Evolutionary conservation across 1,140 invertebrate genomes (phyloP).

Genomic region (Dendroctonus valens): DNA sequence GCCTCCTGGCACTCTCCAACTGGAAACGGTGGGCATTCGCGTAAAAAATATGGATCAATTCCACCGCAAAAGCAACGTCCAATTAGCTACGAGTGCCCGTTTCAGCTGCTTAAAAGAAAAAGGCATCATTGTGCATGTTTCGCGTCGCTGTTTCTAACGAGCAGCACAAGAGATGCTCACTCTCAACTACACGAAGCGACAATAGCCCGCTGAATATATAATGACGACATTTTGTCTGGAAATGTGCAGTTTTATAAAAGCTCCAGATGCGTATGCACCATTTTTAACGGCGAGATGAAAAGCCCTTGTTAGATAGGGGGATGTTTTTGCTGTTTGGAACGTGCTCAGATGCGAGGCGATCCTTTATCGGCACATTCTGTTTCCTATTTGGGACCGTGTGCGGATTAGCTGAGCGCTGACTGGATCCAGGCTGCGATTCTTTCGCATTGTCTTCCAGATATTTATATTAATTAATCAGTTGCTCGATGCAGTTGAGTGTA

Average conservation of each 20-base stretch:
- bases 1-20: too few relatives aligned
- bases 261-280: constrained; percentile 4
- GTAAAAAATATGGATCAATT: neutral
- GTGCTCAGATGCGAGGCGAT: too few relatives aligned
- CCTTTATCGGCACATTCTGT: too few relatives aligned
- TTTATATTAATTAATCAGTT: too few relatives aligned
- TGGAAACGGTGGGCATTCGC: neutral
- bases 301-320: constrained; percentile 1
- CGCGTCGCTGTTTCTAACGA: constrained; percentile 25
- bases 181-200: constrained; percentile 14
- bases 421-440: too few relatives aligned
- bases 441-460: too few relatives aligned
- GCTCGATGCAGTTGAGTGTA: too few relatives aligned
- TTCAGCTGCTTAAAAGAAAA: constrained; percentile 23
- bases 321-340: too few relatives aligned
- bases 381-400: too few relatives aligned
- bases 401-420: too few relatives aligned
- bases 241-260: constrained; percentile 23
- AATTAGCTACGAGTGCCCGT: constrained; percentile 28
- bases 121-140: constrained; percentile 25
- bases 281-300: constrained; percentile 7
- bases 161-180: constrained; percentile 25
- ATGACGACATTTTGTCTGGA: constrained; percentile 23
- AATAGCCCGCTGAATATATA: constrained; percentile 22
- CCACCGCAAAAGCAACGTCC: neutral